Conservation (phyloP, 1,140 invertebrate genomes). For the Octopus bimaculoides region DNA sequence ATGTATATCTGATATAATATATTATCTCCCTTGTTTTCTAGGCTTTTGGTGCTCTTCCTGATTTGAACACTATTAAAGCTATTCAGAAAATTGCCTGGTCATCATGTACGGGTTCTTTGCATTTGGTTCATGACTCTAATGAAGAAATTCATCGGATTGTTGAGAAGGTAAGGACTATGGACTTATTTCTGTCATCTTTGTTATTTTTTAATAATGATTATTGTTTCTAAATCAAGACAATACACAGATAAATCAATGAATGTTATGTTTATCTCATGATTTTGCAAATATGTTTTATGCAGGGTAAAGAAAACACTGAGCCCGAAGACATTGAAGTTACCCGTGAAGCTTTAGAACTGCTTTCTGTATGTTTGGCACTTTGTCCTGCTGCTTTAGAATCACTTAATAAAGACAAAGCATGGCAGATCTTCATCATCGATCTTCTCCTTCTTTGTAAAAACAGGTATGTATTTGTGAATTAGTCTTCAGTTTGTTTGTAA, state of each 20-base stretch:
- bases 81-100: conserved; percentile 73
- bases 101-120: conserved; percentile 70
- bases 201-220: background rate
- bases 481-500: no score
- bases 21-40: conserved; percentile 22
- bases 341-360: conserved; percentile 86
- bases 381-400: conserved; percentile 78
- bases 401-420: conserved; percentile 71
- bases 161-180: conserved; percentile 42
- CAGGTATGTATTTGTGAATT: conserved; percentile 47
- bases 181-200: conserved; percentile 2
- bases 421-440: conserved; percentile 86
- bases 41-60: conserved; percentile 46
- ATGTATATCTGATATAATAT: no score
- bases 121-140: conserved; percentile 66
- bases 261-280: background rate
- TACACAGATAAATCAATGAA: background rate
- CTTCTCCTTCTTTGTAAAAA: conserved; percentile 73
- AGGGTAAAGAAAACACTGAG: conserved; percentile 45
- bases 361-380: conserved; percentile 84
- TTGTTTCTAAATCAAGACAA: conserved; percentile 11
- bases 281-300: conserved; percentile 16
- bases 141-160: conserved; percentile 65
- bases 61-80: conserved; percentile 50
- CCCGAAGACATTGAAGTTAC: conserved; percentile 67